Evolutionary conservation across 92 coral and sea anemone genomes (phyloP).

Genomic region (Phymanthus crucifer): DNA sequence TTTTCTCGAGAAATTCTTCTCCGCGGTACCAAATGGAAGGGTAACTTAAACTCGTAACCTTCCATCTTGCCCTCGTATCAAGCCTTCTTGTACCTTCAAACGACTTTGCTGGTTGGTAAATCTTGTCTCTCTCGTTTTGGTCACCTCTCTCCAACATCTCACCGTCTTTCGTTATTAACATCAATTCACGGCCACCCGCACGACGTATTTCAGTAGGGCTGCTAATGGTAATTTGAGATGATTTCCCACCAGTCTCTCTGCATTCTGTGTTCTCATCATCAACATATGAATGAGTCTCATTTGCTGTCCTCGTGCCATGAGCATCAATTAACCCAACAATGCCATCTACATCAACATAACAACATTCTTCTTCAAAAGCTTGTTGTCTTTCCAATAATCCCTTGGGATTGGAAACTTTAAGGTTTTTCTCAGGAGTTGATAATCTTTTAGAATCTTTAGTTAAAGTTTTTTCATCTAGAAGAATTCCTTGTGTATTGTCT

Average conservation of each 20-base stretch:
- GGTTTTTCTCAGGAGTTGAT: background rate
- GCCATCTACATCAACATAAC: background rate
- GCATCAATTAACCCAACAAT: background rate
- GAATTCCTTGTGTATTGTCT: background rate
- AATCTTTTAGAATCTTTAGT: background rate
- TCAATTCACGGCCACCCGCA: background rate
- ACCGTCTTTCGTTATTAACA: background rate
- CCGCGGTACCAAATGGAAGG: background rate
- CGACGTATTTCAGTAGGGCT: background rate
- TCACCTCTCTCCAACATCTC: background rate
- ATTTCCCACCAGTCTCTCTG: background rate
- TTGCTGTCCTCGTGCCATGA: background rate
- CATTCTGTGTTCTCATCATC: background rate
- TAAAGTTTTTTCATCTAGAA: background rate
- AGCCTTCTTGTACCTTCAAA: background rate
- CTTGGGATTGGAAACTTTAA: background rate
- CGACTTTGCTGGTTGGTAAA: background rate
- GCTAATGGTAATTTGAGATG: background rate
- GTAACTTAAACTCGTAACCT: background rate
- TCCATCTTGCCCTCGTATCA: background rate
- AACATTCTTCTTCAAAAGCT: constrained; percentile 18
- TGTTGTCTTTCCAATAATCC: constrained; percentile 21
- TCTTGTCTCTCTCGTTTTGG: background rate
- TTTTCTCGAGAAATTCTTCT: background rate
- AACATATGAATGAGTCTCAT: background rate